Base-by-base conservation (phyloP, 2,797 vertebrate species). In the Onychomys leucogaster region DNA sequence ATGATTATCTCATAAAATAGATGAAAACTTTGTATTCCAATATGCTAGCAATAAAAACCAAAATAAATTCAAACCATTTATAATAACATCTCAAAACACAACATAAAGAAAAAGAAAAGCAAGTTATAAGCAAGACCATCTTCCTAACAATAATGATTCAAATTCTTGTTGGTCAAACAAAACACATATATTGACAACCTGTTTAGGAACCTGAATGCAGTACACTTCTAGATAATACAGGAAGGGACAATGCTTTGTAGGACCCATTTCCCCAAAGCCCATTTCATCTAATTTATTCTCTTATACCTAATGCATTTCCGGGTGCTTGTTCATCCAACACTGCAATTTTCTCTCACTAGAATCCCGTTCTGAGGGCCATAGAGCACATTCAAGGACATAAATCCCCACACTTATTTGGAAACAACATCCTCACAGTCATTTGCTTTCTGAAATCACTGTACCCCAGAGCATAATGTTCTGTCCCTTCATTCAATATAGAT, bases 401-500 rank as follows among this genome's bases (percentile, higher is more conserved):
- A 83, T 83, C 9, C 41, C 29, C 19, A 14, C 10, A 13, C 41
- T 94, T 83, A 69, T 76, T 94, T 96, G 49, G 32, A 90, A 83
- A 84, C 75, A 84, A 1, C 43, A 83, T 75, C 25, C 41, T 32
- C 43, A n/a, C 12, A 61, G 61, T n/a, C 34, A 91, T 93, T 95
- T 89, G 75, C 85, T 57, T 91, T 82, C 69, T 86, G 81, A 93
- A 96, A 89, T 87, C 75, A 87, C 46, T n/a, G 23, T 43, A 55
- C 25, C n/a, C 75, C 65, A 77, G 67, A 83, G 80, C 61, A 87
- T 32, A 61, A 69, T 75, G 25, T 83, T 81, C 93, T 86, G 25
- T 93, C 25, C 23, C 55, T 95, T 86, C 63, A 67, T 67, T 96
- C 91, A 95, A 89, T 67, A 89, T 82, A 69, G 55, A 89, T 49